Conservation (phyloP, 2,888 invertebrate genomes). For the Ischnura elegans region DNA sequence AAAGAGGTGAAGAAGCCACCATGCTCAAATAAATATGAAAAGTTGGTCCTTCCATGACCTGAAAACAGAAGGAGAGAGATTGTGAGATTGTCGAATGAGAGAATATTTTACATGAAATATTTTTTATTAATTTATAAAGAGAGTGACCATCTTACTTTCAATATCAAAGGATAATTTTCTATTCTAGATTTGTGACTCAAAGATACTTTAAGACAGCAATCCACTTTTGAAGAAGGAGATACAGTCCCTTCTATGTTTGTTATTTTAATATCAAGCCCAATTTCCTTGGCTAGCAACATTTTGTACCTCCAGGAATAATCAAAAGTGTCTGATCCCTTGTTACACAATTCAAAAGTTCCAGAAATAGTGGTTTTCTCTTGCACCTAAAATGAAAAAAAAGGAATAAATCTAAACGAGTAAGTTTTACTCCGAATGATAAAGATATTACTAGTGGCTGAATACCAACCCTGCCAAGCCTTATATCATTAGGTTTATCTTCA, state of each 20-base stretch:
- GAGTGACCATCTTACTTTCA: constrained; percentile 1
- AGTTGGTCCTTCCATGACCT: constrained; percentile 17
- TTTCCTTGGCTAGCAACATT: neutral
- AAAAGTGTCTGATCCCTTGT: neutral
- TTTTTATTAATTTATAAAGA: neutral
- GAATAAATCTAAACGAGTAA: neutral
- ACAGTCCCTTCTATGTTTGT: neutral
- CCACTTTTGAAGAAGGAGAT: constrained; percentile 8
- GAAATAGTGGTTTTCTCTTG: neutral
- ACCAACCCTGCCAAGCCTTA: constrained; percentile 15
- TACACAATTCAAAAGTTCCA: constrained; percentile 28
- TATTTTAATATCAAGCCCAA: constrained; percentile 32
- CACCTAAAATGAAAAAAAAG: neutral
- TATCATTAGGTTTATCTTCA: neutral
- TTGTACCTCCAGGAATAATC: constrained; percentile 13
- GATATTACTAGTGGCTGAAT: neutral
- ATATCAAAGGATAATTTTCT: constrained; percentile 10
- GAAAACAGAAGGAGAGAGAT: neutral
- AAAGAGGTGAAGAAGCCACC: neutral
- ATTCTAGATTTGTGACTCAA: neutral
- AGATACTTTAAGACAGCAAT: neutral
- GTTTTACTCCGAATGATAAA: neutral
- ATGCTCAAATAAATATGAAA: constrained; percentile 41
- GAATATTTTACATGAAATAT: neutral
- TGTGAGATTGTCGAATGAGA: neutral